Percentiles rank a stretch among this genome's conserved stretches.
Evolutionary conservation across 1,140 invertebrate species (phyloP).

Genomic region (Meloidogyne floridensis): DNA sequence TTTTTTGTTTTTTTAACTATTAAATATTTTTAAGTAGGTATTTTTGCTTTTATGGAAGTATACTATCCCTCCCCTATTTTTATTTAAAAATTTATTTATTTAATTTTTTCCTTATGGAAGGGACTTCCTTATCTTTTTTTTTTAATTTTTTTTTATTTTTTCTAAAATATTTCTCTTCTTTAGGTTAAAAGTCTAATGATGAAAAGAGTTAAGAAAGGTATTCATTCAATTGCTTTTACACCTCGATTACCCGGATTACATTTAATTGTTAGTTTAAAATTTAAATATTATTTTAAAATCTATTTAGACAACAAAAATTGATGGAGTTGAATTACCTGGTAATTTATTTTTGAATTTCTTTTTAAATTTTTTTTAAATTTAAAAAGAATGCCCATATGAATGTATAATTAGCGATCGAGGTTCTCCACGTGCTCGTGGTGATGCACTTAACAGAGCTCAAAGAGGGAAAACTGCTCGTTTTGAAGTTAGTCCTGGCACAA

Average conservation of each 20-base stretch:
- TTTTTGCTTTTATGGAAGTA: no score
- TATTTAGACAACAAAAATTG: conserved; percentile 47
- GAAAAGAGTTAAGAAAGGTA: conserved; percentile 51
- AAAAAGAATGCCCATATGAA: conserved; percentile 63
- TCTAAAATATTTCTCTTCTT: background rate
- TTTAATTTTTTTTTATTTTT: background rate
- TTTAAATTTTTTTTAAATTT: background rate
- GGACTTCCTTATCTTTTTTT: background rate
- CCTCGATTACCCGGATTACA: conserved; percentile 57
- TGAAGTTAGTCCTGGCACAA: conserved; percentile 70
- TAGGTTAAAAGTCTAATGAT: conserved; percentile 47
- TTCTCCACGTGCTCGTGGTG: conserved; percentile 66
- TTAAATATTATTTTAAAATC: background rate
- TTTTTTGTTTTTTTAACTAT: no score
- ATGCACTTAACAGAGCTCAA: conserved; percentile 71
- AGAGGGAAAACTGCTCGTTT: conserved; percentile 72
- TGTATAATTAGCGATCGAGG: conserved; percentile 53
- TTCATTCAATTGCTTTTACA: conserved; percentile 60
- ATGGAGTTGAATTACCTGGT: conserved; percentile 66
- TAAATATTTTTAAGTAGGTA: no score
- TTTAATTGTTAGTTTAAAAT: conserved; percentile 46
- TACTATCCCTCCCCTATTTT: no score
- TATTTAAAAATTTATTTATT: background rate
- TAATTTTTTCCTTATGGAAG: background rate
- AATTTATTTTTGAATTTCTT: background rate